Evolutionary conservation across 1,140 invertebrate species (phyloP).

Genomic region (Hyles euphorbiae): DNA sequence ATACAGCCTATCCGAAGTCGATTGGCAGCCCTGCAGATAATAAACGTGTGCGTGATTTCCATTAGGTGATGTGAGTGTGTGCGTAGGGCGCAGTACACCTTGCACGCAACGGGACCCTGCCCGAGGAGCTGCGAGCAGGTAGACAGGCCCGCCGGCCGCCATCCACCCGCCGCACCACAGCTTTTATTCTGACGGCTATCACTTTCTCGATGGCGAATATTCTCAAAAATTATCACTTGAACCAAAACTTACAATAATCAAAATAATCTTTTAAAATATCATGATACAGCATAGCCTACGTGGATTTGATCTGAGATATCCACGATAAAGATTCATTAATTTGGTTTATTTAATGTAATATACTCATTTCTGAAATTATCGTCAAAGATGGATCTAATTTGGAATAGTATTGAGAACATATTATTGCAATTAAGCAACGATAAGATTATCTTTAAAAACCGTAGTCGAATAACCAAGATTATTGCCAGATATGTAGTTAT

Average conservation of each 20-base stretch:
- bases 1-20: too few species aligned
- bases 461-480: too few species aligned
- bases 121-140: slow-evolving; percentile 44
- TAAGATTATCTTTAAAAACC: slow-evolving; percentile 1
- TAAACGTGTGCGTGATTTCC: slow-evolving; percentile 21
- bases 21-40: slow-evolving; percentile 6
- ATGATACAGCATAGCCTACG: not conserved
- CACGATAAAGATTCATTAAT: too few species aligned
- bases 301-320: not conserved
- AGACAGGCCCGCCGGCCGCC: slow-evolving; percentile 40
- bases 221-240: too few species aligned
- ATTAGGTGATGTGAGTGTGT: slow-evolving; percentile 29
- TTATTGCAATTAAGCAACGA: slow-evolving; percentile 6
- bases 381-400: not conserved
- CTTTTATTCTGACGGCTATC: slow-evolving; percentile 40
- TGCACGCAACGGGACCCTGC: slow-evolving; percentile 60
- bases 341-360: too few species aligned
- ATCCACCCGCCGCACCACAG: slow-evolving; percentile 30
- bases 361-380: not conserved
- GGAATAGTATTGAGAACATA: not conserved
- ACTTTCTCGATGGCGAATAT: slow-evolving; percentile 52
- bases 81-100: slow-evolving; percentile 59
- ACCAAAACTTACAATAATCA: not conserved
- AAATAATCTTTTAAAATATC: not conserved
- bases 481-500: too few species aligned